phyloP scores from a whole-genome alignment of 2,113 vertebrate genomes.

The Datnioides undecimradiatus region DNA sequence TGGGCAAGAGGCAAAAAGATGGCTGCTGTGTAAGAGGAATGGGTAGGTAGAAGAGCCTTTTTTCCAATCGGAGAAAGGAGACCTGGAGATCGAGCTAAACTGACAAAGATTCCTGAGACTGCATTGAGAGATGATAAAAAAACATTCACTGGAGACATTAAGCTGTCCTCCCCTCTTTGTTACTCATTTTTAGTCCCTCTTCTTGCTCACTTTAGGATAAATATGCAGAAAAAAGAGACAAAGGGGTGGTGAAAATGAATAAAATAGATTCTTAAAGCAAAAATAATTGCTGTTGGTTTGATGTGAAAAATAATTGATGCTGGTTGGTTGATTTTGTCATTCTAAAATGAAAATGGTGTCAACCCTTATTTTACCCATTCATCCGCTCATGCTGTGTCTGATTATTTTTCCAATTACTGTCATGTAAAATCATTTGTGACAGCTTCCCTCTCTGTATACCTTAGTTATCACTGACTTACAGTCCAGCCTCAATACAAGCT shows the following conservation, averaged over 20 bases:
- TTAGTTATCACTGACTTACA: constrained; percentile 31
- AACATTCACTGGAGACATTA: constrained; percentile 35
- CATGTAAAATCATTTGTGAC: constrained; percentile 34
- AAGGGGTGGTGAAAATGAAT: neutral
- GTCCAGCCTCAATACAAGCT: constrained; percentile 34
- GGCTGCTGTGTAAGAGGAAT: constrained; percentile 25
- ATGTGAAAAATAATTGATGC: constrained; percentile 5
- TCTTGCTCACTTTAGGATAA: constrained; percentile 1
- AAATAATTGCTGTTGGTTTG: constrained; percentile 9
- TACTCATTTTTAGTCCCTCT: neutral
- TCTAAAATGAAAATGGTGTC: constrained; percentile 30
- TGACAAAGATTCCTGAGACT: neutral
- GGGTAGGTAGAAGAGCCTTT: constrained; percentile 25
- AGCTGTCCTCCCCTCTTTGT: neutral
- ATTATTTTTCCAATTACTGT: constrained; percentile 62
- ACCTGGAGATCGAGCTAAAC: constrained; percentile 40
- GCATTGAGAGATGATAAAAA: constrained; percentile 30
- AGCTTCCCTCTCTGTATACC: constrained; percentile 31
- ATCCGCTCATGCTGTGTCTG: constrained; percentile 1
- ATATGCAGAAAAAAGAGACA: neutral
- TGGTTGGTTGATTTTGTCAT: constrained; percentile 22
- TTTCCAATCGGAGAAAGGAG: constrained; percentile 54
- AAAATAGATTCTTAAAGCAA: neutral
- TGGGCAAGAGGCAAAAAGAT: constrained; percentile 47
- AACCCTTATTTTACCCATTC: constrained; percentile 6